phyloP scores from a whole-genome alignment of 1,140 invertebrate genomes.

The Eupristina koningsbergeri region DNA sequence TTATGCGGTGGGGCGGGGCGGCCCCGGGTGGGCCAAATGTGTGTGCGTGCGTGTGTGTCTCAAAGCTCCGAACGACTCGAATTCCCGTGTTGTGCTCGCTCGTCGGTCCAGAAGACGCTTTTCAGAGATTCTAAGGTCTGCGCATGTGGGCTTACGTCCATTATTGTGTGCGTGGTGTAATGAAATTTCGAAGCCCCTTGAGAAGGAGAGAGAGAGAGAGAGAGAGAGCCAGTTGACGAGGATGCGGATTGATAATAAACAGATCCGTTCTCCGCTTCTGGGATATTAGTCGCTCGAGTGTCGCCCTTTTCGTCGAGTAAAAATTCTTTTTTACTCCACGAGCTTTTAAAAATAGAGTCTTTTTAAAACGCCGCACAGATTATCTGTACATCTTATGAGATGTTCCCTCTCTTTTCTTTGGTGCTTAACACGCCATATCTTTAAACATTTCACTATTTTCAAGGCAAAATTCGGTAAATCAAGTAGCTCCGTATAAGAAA shows the following conservation, averaged over 20 bases:
- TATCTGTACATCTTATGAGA: neutral
- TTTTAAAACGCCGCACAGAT: neutral
- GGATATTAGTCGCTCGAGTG: neutral
- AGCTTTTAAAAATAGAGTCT: conserved; percentile 21
- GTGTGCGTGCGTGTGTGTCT: neutral
- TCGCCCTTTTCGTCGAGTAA: neutral
- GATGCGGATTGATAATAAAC: conserved; percentile 43
- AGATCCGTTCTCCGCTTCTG: conserved; percentile 16
- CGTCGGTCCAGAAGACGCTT: neutral
- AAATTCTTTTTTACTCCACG: conserved; percentile 22
- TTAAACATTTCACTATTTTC: too few relatives aligned
- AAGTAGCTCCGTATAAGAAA: too few relatives aligned
- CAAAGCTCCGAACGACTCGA: neutral
- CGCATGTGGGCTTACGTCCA: conserved; percentile 34
- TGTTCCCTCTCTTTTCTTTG: too few relatives aligned
- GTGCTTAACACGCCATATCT: too few relatives aligned
- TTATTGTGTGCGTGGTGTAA: conserved; percentile 35
- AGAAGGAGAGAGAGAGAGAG: conserved; percentile 46
- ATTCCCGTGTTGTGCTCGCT: neutral
- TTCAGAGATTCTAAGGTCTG: neutral
- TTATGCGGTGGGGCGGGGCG: neutral
- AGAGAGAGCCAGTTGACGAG: conserved; percentile 45
- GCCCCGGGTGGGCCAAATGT: neutral
- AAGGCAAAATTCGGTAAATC: too few relatives aligned
- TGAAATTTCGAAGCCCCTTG: conserved; percentile 42